Percentiles rank a stretch among this genome's conserved stretches.
Evolutionary conservation across 2,888 invertebrate genomes (phyloP).

Genomic region (Ypsolopha sequella): DNA sequence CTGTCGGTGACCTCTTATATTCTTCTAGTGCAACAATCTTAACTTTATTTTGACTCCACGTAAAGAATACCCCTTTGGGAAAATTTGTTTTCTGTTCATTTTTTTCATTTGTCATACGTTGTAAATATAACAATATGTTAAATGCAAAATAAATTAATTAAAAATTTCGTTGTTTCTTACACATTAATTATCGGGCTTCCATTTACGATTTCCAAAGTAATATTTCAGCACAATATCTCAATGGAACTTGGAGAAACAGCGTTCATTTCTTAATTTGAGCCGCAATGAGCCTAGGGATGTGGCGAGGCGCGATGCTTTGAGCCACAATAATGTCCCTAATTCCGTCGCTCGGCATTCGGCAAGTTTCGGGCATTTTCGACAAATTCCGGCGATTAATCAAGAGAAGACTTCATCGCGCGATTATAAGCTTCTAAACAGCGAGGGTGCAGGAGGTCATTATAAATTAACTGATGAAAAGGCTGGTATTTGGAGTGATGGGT

Average conservation of each 20-base stretch:
- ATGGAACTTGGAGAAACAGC: background rate
- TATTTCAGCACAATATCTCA: background rate
- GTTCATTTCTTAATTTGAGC: constrained; percentile 10
- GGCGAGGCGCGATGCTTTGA: constrained; percentile 18
- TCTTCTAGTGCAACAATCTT: no score
- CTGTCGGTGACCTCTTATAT: no score
- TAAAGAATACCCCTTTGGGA: no score
- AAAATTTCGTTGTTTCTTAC: no score
- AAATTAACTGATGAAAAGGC: constrained; percentile 63
- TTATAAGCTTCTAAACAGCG: constrained; percentile 65
- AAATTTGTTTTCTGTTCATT: no score
- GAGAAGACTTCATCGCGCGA: constrained; percentile 62
- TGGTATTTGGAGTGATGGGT: constrained; percentile 22
- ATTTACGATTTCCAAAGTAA: no score
- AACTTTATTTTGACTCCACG: no score
- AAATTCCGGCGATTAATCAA: constrained; percentile 49
- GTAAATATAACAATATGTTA: no score
- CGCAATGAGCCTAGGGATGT: constrained; percentile 2
- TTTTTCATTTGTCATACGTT: no score
- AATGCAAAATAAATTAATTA: no score
- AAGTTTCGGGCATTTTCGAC: constrained; percentile 25
- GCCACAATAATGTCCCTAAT: constrained; percentile 22
- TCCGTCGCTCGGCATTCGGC: constrained; percentile 16
- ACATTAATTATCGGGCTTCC: no score
- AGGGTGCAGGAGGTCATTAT: constrained; percentile 54